Evolutionary conservation across 1,140 invertebrate genomes (phyloP), one percentile per base, ranked within the genome.

Genomic region (Drosophila carrolli): DNA sequence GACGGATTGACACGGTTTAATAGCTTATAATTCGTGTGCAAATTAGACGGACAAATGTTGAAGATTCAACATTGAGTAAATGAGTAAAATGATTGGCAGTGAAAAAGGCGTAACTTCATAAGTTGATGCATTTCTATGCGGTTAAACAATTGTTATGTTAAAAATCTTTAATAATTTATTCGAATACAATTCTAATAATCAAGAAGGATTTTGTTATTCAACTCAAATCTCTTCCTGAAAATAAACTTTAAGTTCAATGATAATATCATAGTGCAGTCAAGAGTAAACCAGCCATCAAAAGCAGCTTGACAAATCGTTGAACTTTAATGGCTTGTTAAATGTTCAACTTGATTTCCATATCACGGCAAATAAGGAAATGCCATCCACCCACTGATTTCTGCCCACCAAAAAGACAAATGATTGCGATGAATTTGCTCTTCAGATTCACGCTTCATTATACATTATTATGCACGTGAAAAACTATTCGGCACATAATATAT

Each of bases 401-500:
- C 62, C 62, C 43, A 61, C 55, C 1, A 35, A 14, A 32, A 32
- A 8, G 16, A 35, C 59, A 61, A 59, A 46, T 41, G 23, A 41
- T 48, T 6, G 35, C 35, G 7, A 62, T 14, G 37, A 35, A 23
- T 37, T 35, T 67, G 40, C 59, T 46, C 65, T 68, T 19, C 29
- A 37, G 47, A 50, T 37, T 35, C 38, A 23, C 23, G 32, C 43
- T 60, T 66, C n/a, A 47, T 38, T 61, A 62, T 46, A 62, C 47
- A 29, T 66, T 43, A 65, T 38, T 38, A 46, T 66, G 61, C 66
- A 70, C 46, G 43, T 55, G 66, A 43, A 70, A 67, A 67, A 32
- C 47, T 19, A 55, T 16, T 55, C 16, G 19, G 13, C 27, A 23
- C 43, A 7, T 11, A 47, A 46, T 13, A 23, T 11, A 23, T 51